Evolutionary conservation across 2,888 invertebrate genomes (phyloP), one percentile per base, ranked within the genome.

Genomic region (Cryptophagus acutangulus): DNA sequence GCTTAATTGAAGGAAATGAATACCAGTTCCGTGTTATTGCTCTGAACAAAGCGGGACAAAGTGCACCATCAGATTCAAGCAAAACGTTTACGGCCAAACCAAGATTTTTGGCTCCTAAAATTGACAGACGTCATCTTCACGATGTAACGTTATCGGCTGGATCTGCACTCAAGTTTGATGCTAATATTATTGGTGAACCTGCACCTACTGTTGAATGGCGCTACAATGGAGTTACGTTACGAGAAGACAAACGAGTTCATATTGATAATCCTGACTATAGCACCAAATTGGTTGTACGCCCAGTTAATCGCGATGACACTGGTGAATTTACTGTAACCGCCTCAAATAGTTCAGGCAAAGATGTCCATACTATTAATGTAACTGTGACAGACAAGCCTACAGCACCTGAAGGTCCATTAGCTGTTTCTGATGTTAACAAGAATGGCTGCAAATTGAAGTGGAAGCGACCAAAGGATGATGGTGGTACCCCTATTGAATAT

Each of bases 11-110:
- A 75, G 95, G 95, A 54, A 91, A 92, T 66, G 94, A 95, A 64
- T 95, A 94, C 68, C 94, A 95, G 70, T 97, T 96, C 83, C 82
- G 96, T 17, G 85, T 97, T 17, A 81, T 92, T 52, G 97, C 97
- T 5, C 75, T 95, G 38, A 99, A 99, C 72, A 90, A 91, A 67
- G 94, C 91, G 6, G 99, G 99, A 0, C 84, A 83, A 63, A 90
- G 95, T 58, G 89, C 91, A 55, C 91, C 95, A 0, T 91, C 93
- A 5, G 89, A 90, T 40, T 75, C 87, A 14, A 85, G 88, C 70
- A 90, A 89, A 71, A 81, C 79, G 59, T 90, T 92, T 70, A 73
- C 80, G 41, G 90, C 90, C 38, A 90, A 90, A 65, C 90, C 91
- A 1, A 77, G 91, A 49, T 89, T 83, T 74, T 71, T 95, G 67